Evolutionary conservation across 1,140 invertebrate species (phyloP), one percentile per base, ranked within the genome.

Genomic region (Eupristina koningsbergeri): DNA sequence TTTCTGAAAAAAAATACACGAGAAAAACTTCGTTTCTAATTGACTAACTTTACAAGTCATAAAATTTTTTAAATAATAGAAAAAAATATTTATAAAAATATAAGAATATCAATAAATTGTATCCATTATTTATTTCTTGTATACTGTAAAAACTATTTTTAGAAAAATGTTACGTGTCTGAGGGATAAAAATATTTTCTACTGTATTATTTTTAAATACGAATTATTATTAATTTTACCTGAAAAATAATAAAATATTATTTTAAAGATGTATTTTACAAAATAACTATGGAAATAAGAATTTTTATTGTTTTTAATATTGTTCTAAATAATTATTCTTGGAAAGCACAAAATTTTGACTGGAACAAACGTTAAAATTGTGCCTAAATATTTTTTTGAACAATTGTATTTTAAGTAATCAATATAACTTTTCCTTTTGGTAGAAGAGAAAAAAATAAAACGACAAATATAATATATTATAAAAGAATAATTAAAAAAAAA

Each of bases 331-430:
- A 84, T 41, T 47, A 84, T 76, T 69, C n/a, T 58, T 84, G 69
- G 71, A 39, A 79, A 84, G 86, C 87, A 87, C 88, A 89, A 86
- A 83, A 67, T 26, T 85, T 89, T 87, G 86, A 86, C 84, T 86
- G 85, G 87, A 89, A 89, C 88, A 90, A 90, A 90, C 89, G 85
- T 90, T 89, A 89, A 87, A 90, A 89, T 90, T 88, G 90, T 90
- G 90, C 90, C 90, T 90, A 89, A 86, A 90, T 89, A 85, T 89
- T 87, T 85, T 85, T 79, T 39, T 87, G 89, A 89, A 89, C 85
- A 89, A 86, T 83, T 84, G 86, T 90, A 89, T 90, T 90, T 80
- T 88, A 89, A 89, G 90, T 89, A 89, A 90, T 90, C 90, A 90
- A 90, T 84, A 87, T 90, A 86, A 87, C 87, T 88, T 84, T 84